Base-by-base conservation (phyloP, 1,140 invertebrate species). In the Cydia amplana region DNA sequence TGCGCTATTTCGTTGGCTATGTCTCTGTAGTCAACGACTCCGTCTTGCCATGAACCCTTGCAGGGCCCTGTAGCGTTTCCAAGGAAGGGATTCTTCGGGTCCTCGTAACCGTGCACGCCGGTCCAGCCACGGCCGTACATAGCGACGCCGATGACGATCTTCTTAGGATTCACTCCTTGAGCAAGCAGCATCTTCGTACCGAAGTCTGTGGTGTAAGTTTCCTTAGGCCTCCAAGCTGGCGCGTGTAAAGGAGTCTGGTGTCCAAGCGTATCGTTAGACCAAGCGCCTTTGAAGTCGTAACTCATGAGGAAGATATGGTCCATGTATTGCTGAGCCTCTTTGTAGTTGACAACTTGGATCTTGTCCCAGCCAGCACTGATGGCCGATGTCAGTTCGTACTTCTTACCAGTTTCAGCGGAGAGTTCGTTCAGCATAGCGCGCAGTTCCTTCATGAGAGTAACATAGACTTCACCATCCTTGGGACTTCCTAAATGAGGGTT, bases 261-360 rank as follows among this genome's bases (percentile, higher is more conserved):
- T 51, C 91, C 91, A 16, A 91, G 78, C 32, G 85, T 90, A 72
- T 91, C 89, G 65, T 92, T 92, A 5, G 91, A 92, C 91, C 91
- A 92, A 1, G 91, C 90, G 16, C 91, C 91, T 74, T 92, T 92
- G 76, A 92, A 92, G 75, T 92, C 91, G 78, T 92, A 92, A 73
- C 88, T 92, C 91, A 92, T 92, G 49, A 92, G 79, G 83, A 92
- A 92, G 55, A 92, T 92, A 63, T 91, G 90, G 75, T 92, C 90
- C 89, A 92, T 92, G 73, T 91, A 92, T 60, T 89, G 85, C 64
- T 91, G 90, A 4, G 91, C 91, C 25, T 80, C 89, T 25, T 80
- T 87, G 78, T 92, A 92, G 75, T 92, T 86, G 0, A 92, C 89
- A 0, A 92, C 89, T 78, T 92, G 91, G 46, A 92, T 92, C 76